Evolutionary conservation across 2,797 vertebrate species (phyloP).

Genomic region (Silurus aristotelis): DNA sequence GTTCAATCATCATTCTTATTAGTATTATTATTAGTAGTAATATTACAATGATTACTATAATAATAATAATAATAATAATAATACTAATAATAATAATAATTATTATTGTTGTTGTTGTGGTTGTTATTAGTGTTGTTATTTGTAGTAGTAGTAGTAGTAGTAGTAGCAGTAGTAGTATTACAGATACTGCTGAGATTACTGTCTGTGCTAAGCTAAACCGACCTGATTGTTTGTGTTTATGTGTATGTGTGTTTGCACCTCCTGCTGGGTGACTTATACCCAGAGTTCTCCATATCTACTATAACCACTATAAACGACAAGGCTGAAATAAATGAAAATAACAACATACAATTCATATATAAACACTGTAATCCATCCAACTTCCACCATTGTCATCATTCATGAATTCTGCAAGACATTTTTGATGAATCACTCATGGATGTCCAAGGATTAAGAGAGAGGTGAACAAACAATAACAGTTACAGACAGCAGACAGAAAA

Average conservation of each 20-base stretch:
- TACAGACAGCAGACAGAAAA: neutral
- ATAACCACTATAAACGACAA: neutral
- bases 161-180: neutral
- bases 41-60: neutral
- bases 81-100: too few relatives aligned
- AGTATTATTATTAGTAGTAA: neutral
- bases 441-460: neutral
- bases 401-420: neutral
- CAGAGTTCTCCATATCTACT: neutral
- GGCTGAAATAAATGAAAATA: neutral
- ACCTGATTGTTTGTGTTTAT: neutral
- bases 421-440: neutral
- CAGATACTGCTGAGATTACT: neutral
- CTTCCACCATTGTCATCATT: neutral
- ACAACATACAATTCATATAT: neutral
- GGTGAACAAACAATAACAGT: neutral
- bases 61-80: too few relatives aligned
- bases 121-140: too few relatives aligned
- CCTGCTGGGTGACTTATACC: neutral
- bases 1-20: neutral
- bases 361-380: neutral
- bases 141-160: neutral
- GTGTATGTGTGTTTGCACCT: neutral
- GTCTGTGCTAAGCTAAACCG: neutral
- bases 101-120: neutral